phyloP scores from a whole-genome alignment of 2,113 vertebrate genomes.

The Alaudala cheleensis region DNA sequence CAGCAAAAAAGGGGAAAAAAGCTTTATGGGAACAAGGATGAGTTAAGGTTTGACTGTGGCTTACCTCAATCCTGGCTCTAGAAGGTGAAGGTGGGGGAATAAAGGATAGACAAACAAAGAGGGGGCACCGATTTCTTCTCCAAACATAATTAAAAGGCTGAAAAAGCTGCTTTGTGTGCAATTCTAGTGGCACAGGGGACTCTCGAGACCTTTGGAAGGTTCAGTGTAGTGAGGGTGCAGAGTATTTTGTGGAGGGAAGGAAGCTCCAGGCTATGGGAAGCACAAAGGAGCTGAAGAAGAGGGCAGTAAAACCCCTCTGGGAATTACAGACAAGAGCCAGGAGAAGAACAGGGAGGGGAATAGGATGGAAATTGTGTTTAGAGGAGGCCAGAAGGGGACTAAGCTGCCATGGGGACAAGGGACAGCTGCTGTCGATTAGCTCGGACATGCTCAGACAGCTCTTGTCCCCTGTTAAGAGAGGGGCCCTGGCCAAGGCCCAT shows the following conservation, averaged over 20 bases:
- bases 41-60: background rate
- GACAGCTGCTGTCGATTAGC: constrained; percentile 23
- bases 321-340: background rate
- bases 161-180: background rate
- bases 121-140: background rate
- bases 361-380: background rate
- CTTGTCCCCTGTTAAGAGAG: rapidly evolving
- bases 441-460: background rate
- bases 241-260: background rate
- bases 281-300: background rate
- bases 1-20: background rate
- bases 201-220: background rate
- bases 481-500: rapidly evolving
- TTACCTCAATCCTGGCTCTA: background rate
- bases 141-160: background rate
- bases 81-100: background rate
- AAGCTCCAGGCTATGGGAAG: background rate
- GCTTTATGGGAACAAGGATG: background rate
- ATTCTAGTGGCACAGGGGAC: no score
- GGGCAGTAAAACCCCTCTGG: background rate
- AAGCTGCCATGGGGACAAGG: background rate
- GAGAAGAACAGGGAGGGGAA: background rate
- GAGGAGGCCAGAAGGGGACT: constrained; percentile 11
- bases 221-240: no score
- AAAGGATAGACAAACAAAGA: background rate